Evolutionary conservation across 53 echinoderm and acorn worm species (phyloP), one percentile per base, ranked within the genome.

Genomic region (Holothuria scabra): DNA sequence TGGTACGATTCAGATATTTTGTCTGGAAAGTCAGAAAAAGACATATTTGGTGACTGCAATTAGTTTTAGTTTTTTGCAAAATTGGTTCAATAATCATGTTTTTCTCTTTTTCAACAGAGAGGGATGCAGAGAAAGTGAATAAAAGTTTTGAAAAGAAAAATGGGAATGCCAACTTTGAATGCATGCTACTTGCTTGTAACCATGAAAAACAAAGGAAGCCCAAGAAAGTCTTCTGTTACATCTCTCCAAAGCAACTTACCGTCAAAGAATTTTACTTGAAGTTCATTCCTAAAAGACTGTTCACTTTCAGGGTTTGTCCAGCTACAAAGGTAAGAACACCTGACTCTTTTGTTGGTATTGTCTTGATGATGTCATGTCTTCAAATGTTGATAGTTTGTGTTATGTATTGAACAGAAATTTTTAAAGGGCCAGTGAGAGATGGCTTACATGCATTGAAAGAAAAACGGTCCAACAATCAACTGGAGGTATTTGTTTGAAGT

Each of bases 241-340:
- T 97, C 48, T 94, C 97, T 35, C 91, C 97, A 28, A 97, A 93
- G 52, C 97, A 97, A 80, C 89, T 97, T 24, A 97, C 97, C 4
- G 88, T 97, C 67, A 97, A 97, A 78, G 97, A 97, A 65, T 97
- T 92, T 88, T 97, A 94, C 85, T 87, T 94, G 69, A 90, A 90
- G 85, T 90, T 97, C 78, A 97, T 97, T 78, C 97, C 94, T 4
- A 97, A 91, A 64, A 86, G 97, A 63, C 68, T 97, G 16, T 91
- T 94, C 72, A 97, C 97, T 28, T 97, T 94, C 70, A 88, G 97
- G 69, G 97, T 97, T 21, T 97, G 97, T 56, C 97, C 97, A 32
- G 92, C 97, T 49, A 97, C 97, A 0, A 97, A 97, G 89, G 97
- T 97, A 78, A 56, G 63, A 25, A 16, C 41, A 4, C 10, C 41